Evolutionary conservation across 1,140 invertebrate species (phyloP), one percentile per base, ranked within the genome.

Genomic region (Ostrea denselamellosa): DNA sequence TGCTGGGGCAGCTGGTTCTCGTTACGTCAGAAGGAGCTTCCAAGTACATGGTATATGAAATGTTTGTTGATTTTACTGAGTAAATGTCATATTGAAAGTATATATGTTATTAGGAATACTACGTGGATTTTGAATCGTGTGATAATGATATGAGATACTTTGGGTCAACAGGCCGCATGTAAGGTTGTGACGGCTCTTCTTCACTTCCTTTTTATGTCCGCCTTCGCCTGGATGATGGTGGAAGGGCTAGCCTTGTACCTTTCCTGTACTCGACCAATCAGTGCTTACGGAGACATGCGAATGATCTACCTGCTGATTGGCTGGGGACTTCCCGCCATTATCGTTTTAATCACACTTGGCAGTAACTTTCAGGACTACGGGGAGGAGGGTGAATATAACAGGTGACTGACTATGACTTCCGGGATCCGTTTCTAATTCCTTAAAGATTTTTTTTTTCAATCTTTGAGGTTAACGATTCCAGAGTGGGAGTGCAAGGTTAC

Each of bases 161-260:
- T 19, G 51, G 44, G 19, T 9, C 17, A 53, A 17, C 83, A 85
- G 53, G 53, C 83, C 85, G 95, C 98, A 54, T 99, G 98, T 95
- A 97, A 98, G 62, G 96, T 98, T 51, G 97, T 99, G 89, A 98
- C 98, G 86, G 97, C 97, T 44, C 95, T 98, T 65, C 95, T 99
- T 25, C 98, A 99, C 95, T 99, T 98, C 95, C 98, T 99, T 95
- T 98, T 99, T 95, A 96, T 99, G 88, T 97, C 98, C 87, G 97
- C 98, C 53, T 99, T 99, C 95, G 97, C 97, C 77, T 99, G 98
- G 98, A 99, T 99, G 97, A 97, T 98, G 94, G 96, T 98, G 89
- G 91, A 96, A 97, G 98, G 94, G 7, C 86, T 95, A 19, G 98
- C 98, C 94, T 95, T 98, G 14, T 98, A 98, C 34, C 86, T 91